These are phyloP conservation scores for Ennomos fuscantarius DNA, from an alignment of 2,888 invertebrate genomes.

Conservation along the genomic window DNA sequence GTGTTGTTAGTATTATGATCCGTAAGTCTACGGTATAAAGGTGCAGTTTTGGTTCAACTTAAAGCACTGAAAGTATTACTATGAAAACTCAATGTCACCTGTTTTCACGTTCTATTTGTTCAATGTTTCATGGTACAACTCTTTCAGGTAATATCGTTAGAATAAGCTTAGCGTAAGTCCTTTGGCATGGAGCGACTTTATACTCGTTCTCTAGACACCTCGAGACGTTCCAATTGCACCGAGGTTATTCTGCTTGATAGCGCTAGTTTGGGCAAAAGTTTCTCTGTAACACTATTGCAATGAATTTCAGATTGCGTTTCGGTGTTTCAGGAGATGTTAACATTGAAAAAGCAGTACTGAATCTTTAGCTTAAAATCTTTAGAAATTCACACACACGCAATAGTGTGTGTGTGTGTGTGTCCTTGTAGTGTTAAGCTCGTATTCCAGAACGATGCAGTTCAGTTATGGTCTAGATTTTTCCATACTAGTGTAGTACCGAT, in stretches of 20 bases:
- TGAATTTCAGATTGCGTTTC: conserved; percentile 50
- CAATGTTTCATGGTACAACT: conserved; percentile 13
- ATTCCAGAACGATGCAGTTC: no score
- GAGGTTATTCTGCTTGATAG: conserved; percentile 24
- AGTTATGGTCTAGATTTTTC: no score
- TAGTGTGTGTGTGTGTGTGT: not conserved
- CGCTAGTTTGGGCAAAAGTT: conserved; percentile 27
- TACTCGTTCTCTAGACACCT: conserved; percentile 23
- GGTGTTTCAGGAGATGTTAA: conserved; percentile 19
- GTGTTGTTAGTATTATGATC: no score
- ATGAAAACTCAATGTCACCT: conserved; percentile 2
- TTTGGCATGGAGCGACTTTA: conserved; percentile 28
- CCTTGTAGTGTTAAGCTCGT: no score
- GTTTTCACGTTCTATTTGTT: conserved; percentile 13
- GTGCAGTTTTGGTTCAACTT: not conserved
- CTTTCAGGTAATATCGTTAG: conserved; percentile 26
- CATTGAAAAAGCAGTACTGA: not conserved
- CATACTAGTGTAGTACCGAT: no score
- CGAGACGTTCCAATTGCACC: conserved; percentile 21
- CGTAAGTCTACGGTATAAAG: no score
- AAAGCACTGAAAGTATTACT: not conserved
- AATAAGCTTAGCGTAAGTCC: conserved; percentile 33
- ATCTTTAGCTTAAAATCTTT: not conserved
- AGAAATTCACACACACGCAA: not conserved
- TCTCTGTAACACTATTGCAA: conserved; percentile 11